Conservation (phyloP, 2,797 vertebrate species). For the Gastrophryne carolinensis region DNA sequence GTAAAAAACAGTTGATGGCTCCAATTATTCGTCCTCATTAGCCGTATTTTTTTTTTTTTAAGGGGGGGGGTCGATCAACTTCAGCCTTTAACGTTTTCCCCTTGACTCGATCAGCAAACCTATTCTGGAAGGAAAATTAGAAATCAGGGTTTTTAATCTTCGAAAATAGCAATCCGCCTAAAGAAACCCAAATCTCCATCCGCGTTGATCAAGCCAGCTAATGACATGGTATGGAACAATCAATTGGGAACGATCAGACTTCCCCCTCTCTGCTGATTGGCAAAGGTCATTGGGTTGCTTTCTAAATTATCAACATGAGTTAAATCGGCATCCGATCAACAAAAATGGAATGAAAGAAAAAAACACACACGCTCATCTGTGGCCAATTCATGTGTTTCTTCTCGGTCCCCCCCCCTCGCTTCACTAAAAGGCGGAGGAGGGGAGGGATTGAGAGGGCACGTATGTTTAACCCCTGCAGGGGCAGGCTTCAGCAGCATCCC, state of each 20-base stretch:
- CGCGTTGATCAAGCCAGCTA: conserved; percentile 12
- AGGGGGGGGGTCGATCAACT: no score
- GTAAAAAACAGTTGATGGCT: no score
- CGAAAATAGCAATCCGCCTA: conserved; percentile 55
- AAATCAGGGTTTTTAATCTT: conserved; percentile 43
- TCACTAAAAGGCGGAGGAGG: conserved; percentile 29
- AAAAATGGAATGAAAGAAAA: not conserved
- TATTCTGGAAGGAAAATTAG: conserved; percentile 54
- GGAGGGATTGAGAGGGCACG: conserved; percentile 28
- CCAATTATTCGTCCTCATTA: conserved; percentile 54
- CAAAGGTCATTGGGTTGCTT: not conserved
- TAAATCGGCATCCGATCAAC: conserved; percentile 21
- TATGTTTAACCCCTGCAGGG: conserved; percentile 38
- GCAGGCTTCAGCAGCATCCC: not conserved
- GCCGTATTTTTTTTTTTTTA: conserved; percentile 53
- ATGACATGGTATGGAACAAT: not conserved
- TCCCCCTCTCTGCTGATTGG: not conserved
- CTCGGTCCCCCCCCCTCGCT: conserved; percentile 29
- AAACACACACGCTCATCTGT: conserved; percentile 43
- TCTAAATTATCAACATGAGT: conserved; percentile 15
- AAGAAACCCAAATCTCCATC: conserved; percentile 54
- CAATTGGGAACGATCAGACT: conserved; percentile 18
- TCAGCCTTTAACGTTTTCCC: no score
- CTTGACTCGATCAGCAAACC: conserved; percentile 39
- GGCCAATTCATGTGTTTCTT: conserved; percentile 43